Percentiles rank a stretch among this genome's conserved stretches.
Conservation (phyloP, 2,888 invertebrate genomes). For the Cinara cedri region DNA sequence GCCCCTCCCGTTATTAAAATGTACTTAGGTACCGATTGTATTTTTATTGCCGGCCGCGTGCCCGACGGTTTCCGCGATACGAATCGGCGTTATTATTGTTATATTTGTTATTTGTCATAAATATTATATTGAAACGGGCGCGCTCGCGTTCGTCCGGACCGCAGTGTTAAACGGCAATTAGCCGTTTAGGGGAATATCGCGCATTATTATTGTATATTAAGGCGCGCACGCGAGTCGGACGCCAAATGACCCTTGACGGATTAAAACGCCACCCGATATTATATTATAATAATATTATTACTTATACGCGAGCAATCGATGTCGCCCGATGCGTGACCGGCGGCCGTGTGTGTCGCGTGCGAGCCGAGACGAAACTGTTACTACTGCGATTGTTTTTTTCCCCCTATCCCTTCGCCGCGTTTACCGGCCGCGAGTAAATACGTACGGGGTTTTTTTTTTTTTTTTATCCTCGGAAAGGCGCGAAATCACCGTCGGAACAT, state of each 20-base stretch:
- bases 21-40: background rate
- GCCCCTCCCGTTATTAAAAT: background rate
- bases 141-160: slow-evolving; percentile 11
- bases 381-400: too few species aligned
- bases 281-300: slow-evolving; percentile 12
- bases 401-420: too few species aligned
- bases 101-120: background rate
- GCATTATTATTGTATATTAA: background rate
- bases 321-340: too few species aligned
- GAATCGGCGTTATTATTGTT: slow-evolving; percentile 1
- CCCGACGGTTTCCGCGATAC: slow-evolving; percentile 2
- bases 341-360: too few species aligned
- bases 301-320: too few species aligned
- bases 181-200: slow-evolving; percentile 11
- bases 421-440: too few species aligned
- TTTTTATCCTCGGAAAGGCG: too few species aligned
- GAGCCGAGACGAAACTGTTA: too few species aligned
- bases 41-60: slow-evolving; percentile 48
- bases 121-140: background rate
- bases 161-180: slow-evolving; percentile 52
- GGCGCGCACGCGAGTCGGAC: background rate
- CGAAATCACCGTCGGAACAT: too few species aligned
- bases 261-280: background rate
- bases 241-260: slow-evolving; percentile 52
- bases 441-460: too few species aligned